These are phyloP conservation scores for Phenacoccus solenopsis DNA, from an alignment of 1,140 invertebrate genomes.

Conservation along the genomic window DNA sequence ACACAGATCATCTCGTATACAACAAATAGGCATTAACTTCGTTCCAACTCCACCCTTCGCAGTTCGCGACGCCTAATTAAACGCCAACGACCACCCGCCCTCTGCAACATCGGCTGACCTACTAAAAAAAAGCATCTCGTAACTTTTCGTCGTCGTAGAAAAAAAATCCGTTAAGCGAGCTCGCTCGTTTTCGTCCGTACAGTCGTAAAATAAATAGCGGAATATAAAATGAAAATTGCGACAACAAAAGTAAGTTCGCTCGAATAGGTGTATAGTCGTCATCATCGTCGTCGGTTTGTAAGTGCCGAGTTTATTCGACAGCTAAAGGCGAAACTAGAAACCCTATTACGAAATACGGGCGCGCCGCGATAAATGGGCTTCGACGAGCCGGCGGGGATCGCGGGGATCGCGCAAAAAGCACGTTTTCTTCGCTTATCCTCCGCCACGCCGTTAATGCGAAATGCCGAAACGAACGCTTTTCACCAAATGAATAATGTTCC, in stretches of 20 bases:
- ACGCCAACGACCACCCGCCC: no score
- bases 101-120: no score
- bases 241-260: neutral
- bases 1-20: no score
- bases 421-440: slow-evolving; percentile 6
- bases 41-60: no score
- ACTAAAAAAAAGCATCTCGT: neutral
- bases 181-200: neutral
- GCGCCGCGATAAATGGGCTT: neutral
- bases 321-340: slow-evolving; percentile 10
- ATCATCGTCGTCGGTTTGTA: neutral
- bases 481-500: neutral
- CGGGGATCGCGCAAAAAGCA: neutral
- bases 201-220: neutral
- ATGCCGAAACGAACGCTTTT: neutral
- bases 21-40: no score
- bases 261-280: neutral
- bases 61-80: neutral
- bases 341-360: neutral
- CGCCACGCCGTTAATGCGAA: neutral
- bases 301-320: slow-evolving; percentile 10
- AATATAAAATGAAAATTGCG: neutral
- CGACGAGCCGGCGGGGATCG: no score
- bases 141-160: neutral
- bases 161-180: neutral